A percentile compares a stretch with the other conserved stretches of the same genome.
These are phyloP conservation scores for Yponomeuta cagnagella DNA, from an alignment of 2,888 invertebrate species.

Conservation along the genomic window DNA sequence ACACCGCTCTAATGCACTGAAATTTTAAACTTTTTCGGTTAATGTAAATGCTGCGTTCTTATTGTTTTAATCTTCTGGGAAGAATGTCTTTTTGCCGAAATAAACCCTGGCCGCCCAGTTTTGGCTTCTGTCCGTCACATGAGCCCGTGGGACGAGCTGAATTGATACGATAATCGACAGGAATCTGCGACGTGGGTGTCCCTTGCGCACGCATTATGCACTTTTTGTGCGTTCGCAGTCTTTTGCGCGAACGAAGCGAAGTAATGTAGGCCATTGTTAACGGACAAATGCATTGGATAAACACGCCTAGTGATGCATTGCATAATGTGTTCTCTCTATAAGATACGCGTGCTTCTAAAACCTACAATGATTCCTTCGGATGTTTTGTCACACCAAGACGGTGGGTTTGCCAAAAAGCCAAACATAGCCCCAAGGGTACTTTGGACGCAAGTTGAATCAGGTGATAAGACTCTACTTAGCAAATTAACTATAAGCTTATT, in stretches of 20 bases:
- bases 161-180: slow-evolving; percentile 48
- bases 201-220: slow-evolving; percentile 53
- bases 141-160: slow-evolving; percentile 58
- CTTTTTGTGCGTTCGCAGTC: slow-evolving; percentile 51
- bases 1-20: neutral
- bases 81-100: slow-evolving; percentile 43
- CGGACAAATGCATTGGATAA: slow-evolving; percentile 47
- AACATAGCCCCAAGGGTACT: neutral
- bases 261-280: slow-evolving; percentile 56
- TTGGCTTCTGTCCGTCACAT: slow-evolving; percentile 60
- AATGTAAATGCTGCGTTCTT: slow-evolving; percentile 19
- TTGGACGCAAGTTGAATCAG: neutral
- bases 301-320: slow-evolving; percentile 42
- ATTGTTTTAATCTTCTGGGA: slow-evolving; percentile 28
- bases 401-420: neutral
- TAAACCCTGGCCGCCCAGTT: slow-evolving; percentile 55
- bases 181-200: slow-evolving; percentile 69
- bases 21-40: too few species aligned
- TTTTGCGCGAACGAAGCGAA: slow-evolving; percentile 46
- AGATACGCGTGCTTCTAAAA: slow-evolving; percentile 32
- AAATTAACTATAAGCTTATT: neutral
- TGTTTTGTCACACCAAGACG: neutral
- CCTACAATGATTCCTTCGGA: neutral
- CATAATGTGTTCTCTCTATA: slow-evolving; percentile 19
- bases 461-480: neutral